Evolutionary conservation across 2,113 vertebrate species (phyloP).

Genomic region (Cynopterus brachyotis): DNA sequence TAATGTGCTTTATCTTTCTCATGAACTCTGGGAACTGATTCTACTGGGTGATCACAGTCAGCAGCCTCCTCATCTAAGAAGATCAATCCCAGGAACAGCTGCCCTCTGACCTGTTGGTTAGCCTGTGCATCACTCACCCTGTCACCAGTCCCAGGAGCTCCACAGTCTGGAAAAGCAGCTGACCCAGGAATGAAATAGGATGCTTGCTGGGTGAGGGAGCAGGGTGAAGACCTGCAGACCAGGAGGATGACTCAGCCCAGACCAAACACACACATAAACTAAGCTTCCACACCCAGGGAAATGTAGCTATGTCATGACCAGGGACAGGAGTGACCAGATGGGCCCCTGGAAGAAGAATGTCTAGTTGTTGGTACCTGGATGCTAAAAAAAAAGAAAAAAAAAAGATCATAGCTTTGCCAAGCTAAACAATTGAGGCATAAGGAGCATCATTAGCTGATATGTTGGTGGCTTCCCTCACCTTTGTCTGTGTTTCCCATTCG

Average conservation of each 20-base stretch:
- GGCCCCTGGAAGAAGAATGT: not conserved
- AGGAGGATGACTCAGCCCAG: not conserved
- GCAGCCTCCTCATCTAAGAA: not conserved
- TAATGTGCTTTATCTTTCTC: slow-evolving; percentile 73
- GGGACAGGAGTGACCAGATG: not conserved
- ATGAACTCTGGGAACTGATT: slow-evolving; percentile 56
- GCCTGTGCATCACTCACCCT: slow-evolving; percentile 52
- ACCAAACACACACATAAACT: not conserved
- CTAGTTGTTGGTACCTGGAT: not conserved
- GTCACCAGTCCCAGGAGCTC: slow-evolving; percentile 8
- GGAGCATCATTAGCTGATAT: not conserved
- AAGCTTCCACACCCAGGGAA: not conserved
- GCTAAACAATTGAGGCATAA: not conserved
- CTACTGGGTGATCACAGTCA: slow-evolving; percentile 39
- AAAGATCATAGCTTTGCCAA: not conserved
- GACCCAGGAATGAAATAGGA: slow-evolving; percentile 42
- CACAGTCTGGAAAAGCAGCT: not conserved
- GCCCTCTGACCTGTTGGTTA: slow-evolving; percentile 56
- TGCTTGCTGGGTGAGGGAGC: not conserved
- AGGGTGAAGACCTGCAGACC: not conserved
- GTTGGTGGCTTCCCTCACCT: not conserved
- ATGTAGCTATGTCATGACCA: not conserved
- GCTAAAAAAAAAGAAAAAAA: not conserved
- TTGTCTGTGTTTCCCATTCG: not conserved
- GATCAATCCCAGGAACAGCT: slow-evolving; percentile 32